phyloP scores from a whole-genome alignment of 2,797 vertebrate genomes.

The Spatula versicolor region DNA sequence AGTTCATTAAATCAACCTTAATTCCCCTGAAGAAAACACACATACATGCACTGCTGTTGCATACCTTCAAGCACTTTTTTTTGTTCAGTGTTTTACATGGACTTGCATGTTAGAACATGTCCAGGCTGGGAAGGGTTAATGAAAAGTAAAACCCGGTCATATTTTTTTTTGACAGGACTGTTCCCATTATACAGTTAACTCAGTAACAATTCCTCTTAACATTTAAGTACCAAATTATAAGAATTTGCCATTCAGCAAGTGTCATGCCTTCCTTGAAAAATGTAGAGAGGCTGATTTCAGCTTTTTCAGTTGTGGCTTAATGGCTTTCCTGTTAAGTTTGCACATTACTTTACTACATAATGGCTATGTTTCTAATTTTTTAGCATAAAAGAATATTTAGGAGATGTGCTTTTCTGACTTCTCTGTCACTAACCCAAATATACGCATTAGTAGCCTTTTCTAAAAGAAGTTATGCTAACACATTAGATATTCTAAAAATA shows the following conservation, averaged over 20 bases:
- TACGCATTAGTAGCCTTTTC: constrained; percentile 33
- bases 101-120: constrained; percentile 33
- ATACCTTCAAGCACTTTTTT: constrained; percentile 25
- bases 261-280: constrained; percentile 66
- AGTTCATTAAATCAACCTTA: constrained; percentile 46
- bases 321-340: constrained; percentile 65
- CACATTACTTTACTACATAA: constrained; percentile 44
- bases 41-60: constrained; percentile 48
- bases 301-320: constrained; percentile 65
- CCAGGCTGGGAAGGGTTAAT: constrained; percentile 74
- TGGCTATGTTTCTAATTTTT: constrained; percentile 56
- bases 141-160: constrained; percentile 68
- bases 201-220: constrained; percentile 65
- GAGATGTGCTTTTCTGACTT: constrained; percentile 57
- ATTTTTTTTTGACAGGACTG: constrained; percentile 58
- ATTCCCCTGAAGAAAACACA: constrained; percentile 31
- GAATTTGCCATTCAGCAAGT: constrained; percentile 70
- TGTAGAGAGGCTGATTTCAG: constrained; percentile 53
- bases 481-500: constrained; percentile 68
- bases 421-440: constrained; percentile 62
- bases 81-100: background rate
- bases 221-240: constrained; percentile 57
- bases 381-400: constrained; percentile 39
- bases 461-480: constrained; percentile 70
- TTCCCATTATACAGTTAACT: constrained; percentile 64